A percentile compares a stretch with the other conserved stretches of the same genome.
These are phyloP conservation scores for Popillia japonica DNA, from an alignment of 1,140 invertebrate genomes.

Conservation along the genomic window DNA sequence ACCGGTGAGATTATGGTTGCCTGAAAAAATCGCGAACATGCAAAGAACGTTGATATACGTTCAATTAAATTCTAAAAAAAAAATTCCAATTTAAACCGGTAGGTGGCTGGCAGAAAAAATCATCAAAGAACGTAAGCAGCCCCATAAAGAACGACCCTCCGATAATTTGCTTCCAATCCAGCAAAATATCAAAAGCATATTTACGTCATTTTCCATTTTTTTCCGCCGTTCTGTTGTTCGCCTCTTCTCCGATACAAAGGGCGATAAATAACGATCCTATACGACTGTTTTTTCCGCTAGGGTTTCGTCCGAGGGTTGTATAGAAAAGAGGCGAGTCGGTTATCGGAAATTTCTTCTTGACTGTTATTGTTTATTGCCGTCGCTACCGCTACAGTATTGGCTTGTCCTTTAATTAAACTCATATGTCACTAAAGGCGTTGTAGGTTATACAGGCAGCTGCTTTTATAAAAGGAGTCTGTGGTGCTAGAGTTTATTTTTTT, in stretches of 20 bases:
- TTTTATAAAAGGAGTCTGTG: too few relatives aligned
- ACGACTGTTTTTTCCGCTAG: not conserved
- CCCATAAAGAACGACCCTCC: not conserved
- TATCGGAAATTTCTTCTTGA: constrained; percentile 3
- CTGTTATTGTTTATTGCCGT: constrained; percentile 1
- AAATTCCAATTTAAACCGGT: constrained; percentile 10
- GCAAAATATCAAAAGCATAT: constrained; percentile 3
- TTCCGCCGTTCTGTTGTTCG: not conserved
- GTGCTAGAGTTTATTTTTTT: too few relatives aligned
- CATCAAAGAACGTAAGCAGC: not conserved
- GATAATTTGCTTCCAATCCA: constrained; percentile 1
- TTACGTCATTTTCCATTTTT: not conserved
- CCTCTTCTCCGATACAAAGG: not conserved
- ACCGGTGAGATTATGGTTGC: not conserved
- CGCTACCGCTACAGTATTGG: not conserved
- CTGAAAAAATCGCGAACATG: not conserved
- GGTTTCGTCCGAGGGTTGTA: not conserved
- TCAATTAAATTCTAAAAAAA: constrained; percentile 8
- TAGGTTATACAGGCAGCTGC: not conserved
- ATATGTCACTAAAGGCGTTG: not conserved
- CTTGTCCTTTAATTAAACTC: not conserved
- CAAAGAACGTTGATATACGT: constrained; percentile 7
- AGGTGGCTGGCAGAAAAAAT: not conserved
- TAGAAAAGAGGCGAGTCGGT: not conserved
- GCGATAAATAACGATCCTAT: constrained; percentile 6